phyloP scores from a whole-genome alignment of 2,797 vertebrate genomes.

The Cynopterus sphinx region DNA sequence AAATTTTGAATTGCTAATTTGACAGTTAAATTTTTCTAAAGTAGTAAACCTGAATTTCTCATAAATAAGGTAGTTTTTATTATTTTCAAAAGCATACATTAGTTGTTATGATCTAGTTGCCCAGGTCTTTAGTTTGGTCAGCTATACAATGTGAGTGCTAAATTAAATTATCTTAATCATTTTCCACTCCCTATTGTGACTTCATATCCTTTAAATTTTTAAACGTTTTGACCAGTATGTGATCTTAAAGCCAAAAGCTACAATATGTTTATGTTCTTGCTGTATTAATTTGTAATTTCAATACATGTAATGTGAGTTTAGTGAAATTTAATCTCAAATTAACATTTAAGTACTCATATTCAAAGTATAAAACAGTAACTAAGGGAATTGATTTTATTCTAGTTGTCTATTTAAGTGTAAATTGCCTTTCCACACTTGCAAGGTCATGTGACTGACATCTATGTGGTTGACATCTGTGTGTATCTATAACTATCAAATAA shows the following conservation, averaged over 20 bases:
- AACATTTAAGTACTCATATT: slow-evolving; percentile 36
- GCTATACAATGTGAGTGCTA: not conserved
- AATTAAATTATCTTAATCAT: not conserved
- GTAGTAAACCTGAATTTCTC: not conserved
- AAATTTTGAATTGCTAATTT: slow-evolving; percentile 41
- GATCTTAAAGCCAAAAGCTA: slow-evolving; percentile 22
- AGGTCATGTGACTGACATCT: not conserved
- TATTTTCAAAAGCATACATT: not conserved
- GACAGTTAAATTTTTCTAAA: slow-evolving; percentile 28
- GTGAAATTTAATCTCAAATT: slow-evolving; percentile 28
- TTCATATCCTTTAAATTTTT: slow-evolving; percentile 20
- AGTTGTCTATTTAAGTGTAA: slow-evolving; percentile 6
- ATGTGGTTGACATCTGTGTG: not conserved
- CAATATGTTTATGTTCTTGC: not conserved
- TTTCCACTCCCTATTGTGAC: slow-evolving; percentile 2
- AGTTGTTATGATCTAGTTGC: not conserved
- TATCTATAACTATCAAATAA: not conserved
- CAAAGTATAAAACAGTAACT: slow-evolving; percentile 40
- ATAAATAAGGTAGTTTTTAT: not conserved
- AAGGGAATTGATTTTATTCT: slow-evolving; percentile 22
- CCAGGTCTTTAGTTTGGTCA: not conserved
- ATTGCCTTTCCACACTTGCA: not conserved
- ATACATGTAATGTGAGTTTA: slow-evolving; percentile 35
- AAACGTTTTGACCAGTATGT: slow-evolving; percentile 29
- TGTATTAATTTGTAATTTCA: slow-evolving; percentile 47